Evolutionary conservation across 2,113 vertebrate species (phyloP).

Genomic region (Nibea albiflora): DNA sequence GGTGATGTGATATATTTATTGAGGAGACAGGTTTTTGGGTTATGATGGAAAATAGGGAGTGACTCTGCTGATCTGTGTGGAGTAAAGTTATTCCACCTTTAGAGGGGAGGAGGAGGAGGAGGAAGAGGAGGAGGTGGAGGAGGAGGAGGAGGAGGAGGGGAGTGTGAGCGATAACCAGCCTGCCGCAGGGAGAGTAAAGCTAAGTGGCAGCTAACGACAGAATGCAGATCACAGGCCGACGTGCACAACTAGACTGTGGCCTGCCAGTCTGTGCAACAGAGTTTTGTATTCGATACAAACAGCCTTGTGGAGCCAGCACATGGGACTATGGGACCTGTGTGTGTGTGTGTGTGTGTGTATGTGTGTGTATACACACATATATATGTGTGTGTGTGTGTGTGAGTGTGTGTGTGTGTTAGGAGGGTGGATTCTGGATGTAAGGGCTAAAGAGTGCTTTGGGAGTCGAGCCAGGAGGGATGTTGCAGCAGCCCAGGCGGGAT

Average conservation of each 20-base stretch:
- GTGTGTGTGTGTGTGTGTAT: slow-evolving; percentile 27
- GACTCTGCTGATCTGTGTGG: slow-evolving; percentile 43
- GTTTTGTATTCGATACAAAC: slow-evolving; percentile 63
- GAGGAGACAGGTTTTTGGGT: slow-evolving; percentile 13
- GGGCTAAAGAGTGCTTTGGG: slow-evolving; percentile 66
- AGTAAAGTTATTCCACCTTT: slow-evolving; percentile 56
- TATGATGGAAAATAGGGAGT: slow-evolving; percentile 30
- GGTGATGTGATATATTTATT: slow-evolving; percentile 28
- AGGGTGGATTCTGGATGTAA: slow-evolving; percentile 42
- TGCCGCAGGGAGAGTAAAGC: slow-evolving; percentile 62
- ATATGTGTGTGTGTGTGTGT: neutral
- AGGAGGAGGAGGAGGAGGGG: neutral
- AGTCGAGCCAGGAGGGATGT: slow-evolving; percentile 70
- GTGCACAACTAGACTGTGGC: slow-evolving; percentile 38
- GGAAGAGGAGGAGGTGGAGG: neutral
- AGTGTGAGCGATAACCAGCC: slow-evolving; percentile 44
- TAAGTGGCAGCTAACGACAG: slow-evolving; percentile 72
- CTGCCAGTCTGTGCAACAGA: slow-evolving; percentile 45
- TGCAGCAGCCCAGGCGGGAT: slow-evolving; percentile 64
- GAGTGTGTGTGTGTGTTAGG: slow-evolving; percentile 22
- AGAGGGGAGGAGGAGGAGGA: slow-evolving; percentile 4
- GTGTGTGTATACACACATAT: neutral
- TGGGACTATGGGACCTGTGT: slow-evolving; percentile 29
- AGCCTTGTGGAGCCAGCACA: slow-evolving; percentile 39
- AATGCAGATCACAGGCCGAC: slow-evolving; percentile 72